phyloP scores from a whole-genome alignment of 2,888 invertebrate species.

The Pasiphila rectangulata region DNA sequence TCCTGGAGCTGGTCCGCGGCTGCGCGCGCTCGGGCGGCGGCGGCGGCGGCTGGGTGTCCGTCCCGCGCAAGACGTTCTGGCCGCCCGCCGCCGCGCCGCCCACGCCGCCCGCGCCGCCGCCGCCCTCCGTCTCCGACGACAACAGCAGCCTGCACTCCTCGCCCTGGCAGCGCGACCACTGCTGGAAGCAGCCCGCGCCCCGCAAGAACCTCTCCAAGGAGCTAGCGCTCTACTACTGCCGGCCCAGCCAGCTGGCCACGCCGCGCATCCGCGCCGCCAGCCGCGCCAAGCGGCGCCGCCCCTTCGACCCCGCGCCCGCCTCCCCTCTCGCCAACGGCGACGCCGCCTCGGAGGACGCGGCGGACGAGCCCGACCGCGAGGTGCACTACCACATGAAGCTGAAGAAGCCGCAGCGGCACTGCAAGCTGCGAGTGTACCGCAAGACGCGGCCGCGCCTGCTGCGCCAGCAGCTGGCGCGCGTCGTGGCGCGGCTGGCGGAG shows the following conservation, averaged over 20 bases:
- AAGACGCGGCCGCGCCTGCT: slow-evolving; percentile 62
- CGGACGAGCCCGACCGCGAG: slow-evolving; percentile 61
- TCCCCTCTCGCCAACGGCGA: slow-evolving; percentile 47
- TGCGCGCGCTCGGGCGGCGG: slow-evolving; percentile 63
- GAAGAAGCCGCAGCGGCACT: slow-evolving; percentile 77
- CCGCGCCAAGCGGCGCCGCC: slow-evolving; percentile 85
- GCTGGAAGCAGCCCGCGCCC: slow-evolving; percentile 92
- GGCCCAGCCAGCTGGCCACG: slow-evolving; percentile 76
- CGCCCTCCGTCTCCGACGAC: slow-evolving; percentile 92
- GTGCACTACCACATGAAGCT: slow-evolving; percentile 76
- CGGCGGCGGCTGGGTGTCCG: slow-evolving; percentile 92
- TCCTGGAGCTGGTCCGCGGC: slow-evolving; percentile 87
- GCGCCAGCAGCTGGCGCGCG: slow-evolving; percentile 58
- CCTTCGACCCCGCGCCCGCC: slow-evolving; percentile 72
- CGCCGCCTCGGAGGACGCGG: slow-evolving; percentile 55
- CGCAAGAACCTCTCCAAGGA: slow-evolving; percentile 87
- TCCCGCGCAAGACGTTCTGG: slow-evolving; percentile 93
- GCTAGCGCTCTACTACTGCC: slow-evolving; percentile 85
- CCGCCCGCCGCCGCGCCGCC: slow-evolving; percentile 86
- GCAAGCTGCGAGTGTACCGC: slow-evolving; percentile 73
- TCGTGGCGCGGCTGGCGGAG: slow-evolving; percentile 64
- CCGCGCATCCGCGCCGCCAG: slow-evolving; percentile 65
- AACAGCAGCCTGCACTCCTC: slow-evolving; percentile 94
- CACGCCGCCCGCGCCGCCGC: slow-evolving; percentile 76
- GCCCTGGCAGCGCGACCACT: slow-evolving; percentile 94